phyloP scores from a whole-genome alignment of 2,797 vertebrate species.

The Pantherophis alleghaniensis region DNA sequence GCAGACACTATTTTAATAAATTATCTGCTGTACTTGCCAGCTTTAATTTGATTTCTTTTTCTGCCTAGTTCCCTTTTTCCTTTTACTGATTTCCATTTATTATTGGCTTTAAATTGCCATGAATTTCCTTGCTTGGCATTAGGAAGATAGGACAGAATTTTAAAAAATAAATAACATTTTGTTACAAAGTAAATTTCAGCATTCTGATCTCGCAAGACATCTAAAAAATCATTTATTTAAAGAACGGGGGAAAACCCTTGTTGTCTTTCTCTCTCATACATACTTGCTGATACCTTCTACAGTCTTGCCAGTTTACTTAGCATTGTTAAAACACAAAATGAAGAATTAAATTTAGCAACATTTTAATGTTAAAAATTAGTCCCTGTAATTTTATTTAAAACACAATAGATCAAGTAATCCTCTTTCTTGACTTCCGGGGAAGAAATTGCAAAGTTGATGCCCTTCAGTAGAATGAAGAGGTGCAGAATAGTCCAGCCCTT shows the following conservation, averaged over 20 bases:
- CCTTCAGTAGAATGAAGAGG: no score
- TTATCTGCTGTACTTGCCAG: neutral
- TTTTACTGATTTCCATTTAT: neutral
- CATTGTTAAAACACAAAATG: neutral
- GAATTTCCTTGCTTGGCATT: neutral
- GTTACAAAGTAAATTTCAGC: neutral
- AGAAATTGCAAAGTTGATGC: no score
- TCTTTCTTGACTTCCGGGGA: conserved; percentile 21
- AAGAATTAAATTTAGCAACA: neutral
- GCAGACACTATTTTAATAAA: neutral
- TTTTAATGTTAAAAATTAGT: neutral
- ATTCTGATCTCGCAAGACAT: neutral
- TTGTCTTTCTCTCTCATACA: neutral
- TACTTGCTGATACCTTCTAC: neutral
- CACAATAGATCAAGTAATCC: neutral
- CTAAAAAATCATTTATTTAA: neutral
- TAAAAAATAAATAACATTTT: neutral
- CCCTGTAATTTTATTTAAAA: neutral
- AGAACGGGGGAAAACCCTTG: neutral
- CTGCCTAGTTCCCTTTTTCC: neutral
- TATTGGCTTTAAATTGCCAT: neutral
- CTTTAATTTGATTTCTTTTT: neutral
- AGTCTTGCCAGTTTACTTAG: neutral
- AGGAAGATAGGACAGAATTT: neutral
- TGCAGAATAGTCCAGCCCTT: no score